Percentiles rank a stretch among this genome's conserved stretches.
phyloP scores from a whole-genome alignment of 2,113 vertebrate species.

The Lethenteron reissneri region DNA sequence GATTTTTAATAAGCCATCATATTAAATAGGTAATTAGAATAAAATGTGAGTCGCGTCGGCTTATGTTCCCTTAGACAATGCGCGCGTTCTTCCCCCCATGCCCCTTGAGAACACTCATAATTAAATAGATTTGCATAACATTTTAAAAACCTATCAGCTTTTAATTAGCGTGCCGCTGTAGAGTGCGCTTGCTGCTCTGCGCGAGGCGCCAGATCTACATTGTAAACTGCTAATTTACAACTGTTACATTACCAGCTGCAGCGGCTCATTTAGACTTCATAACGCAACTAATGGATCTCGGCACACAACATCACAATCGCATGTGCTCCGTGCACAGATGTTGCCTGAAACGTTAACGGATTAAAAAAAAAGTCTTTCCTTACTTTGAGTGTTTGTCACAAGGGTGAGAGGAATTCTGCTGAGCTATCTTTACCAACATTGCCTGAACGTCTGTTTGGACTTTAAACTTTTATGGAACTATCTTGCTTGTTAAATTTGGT shows the following conservation, averaged over 20 bases:
- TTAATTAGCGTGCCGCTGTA: not conserved
- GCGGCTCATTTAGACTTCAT: constrained; percentile 4
- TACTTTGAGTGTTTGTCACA: too few relatives aligned
- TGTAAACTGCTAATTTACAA: constrained; percentile 4
- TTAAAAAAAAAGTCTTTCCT: too few relatives aligned
- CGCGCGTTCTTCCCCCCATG: not conserved
- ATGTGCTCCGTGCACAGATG: too few relatives aligned
- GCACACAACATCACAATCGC: too few relatives aligned
- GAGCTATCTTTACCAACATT: too few relatives aligned
- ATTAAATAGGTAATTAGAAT: constrained; percentile 6
- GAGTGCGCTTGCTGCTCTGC: not conserved
- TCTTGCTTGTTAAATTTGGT: too few relatives aligned
- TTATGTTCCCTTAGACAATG: not conserved
- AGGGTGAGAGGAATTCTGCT: too few relatives aligned
- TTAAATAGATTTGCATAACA: constrained; percentile 6
- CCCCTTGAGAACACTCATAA: constrained; percentile 5
- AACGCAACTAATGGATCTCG: not conserved
- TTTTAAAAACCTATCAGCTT: constrained; percentile 5
- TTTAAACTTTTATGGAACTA: too few relatives aligned
- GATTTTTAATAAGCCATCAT: not conserved
- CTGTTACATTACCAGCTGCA: constrained; percentile 3
- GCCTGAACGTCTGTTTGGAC: too few relatives aligned
- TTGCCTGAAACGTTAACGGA: too few relatives aligned
- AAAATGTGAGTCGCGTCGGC: not conserved
- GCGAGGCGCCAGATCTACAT: constrained; percentile 1